Base-by-base conservation (phyloP, 2,797 vertebrate species). In the Poecilia wingei region DNA sequence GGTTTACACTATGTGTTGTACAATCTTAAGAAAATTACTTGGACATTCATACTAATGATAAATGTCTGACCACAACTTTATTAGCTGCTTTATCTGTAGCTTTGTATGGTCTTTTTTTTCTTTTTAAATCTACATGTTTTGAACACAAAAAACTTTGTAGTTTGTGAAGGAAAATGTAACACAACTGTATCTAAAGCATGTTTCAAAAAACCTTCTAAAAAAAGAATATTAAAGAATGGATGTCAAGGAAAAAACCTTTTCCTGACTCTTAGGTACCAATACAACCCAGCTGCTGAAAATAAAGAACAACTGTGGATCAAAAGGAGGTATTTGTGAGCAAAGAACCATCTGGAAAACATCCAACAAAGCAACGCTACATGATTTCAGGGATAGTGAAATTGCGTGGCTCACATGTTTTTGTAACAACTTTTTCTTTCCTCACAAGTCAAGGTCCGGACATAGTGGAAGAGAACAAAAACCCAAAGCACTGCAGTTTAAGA, bases 371-470 rank as follows among this genome's bases (percentile, higher is more conserved):
- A 76, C 59, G 79, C 72, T 46, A 14, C 22, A 36, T 14, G 53
- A 76, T 51, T 69, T 77, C 43, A 68, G 18, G 36, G 43, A 59
- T 22, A 75, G 43, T 28, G 46, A 78, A 75, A 73, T 46, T 13
- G 45, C 66, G 74, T 74, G 59, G 46, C 49, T 71, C 66, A 69
- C 47, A 76, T 59, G 43, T 73, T 72, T 76, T 57, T 76, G 9
- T 78, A 43, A 53, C 46, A 45, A 12, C 7, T 39, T 74, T 39
- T n/a, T 43, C 79, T 45, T 71, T 76, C 75, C 68, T 81, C 31
- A 20, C 25, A 4, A 69, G 79, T 86, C 76, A 81, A 84, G 80
- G 72, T 79, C 57, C 18, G 20, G n/a, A 18, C 43, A 1, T 31
- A 68, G 77, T 36, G n/a, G 3, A 61, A 46, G 20, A 43, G 22